Percentiles rank a stretch among this genome's conserved stretches.
Evolutionary conservation across 2,797 vertebrate genomes (phyloP).

Genomic region (Rhabdophis nuchalis): DNA sequence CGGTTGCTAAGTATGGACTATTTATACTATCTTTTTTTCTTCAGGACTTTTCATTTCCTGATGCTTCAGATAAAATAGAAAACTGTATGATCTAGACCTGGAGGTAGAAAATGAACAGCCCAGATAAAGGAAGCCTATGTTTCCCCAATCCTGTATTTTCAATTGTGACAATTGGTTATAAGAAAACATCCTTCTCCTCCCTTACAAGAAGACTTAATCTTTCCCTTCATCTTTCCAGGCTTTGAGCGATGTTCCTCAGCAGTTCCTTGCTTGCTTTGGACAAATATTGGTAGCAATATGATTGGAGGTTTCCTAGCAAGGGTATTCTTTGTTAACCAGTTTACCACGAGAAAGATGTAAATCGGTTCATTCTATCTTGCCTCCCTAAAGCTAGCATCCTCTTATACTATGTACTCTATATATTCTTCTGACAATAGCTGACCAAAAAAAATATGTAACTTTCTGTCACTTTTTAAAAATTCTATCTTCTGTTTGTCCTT

Average conservation of each 20-base stretch:
- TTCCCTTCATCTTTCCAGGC: neutral
- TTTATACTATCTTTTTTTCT: neutral
- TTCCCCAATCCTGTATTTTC: neutral
- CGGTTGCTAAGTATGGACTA: neutral
- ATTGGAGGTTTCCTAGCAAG: slow-evolving; percentile 55
- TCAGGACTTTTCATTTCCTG: neutral
- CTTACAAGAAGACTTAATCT: neutral
- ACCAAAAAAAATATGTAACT: neutral
- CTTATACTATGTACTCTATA: neutral
- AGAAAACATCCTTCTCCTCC: neutral
- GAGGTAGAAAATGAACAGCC: neutral
- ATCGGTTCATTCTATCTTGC: slow-evolving; percentile 37
- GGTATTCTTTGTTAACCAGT: neutral
- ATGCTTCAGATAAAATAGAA: neutral
- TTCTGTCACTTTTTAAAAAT: neutral
- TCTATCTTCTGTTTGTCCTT: neutral
- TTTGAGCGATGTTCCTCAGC: neutral
- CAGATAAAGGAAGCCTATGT: neutral
- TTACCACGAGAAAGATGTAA: neutral
- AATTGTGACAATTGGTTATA: neutral
- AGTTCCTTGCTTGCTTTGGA: slow-evolving; percentile 34
- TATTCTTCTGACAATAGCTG: neutral
- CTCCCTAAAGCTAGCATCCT: neutral
- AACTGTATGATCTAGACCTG: neutral
- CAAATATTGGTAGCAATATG: slow-evolving; percentile 42